Conservation (phyloP, 35 echinoderm and acorn worm species). For the Ophiothrix spiculata region DNA sequence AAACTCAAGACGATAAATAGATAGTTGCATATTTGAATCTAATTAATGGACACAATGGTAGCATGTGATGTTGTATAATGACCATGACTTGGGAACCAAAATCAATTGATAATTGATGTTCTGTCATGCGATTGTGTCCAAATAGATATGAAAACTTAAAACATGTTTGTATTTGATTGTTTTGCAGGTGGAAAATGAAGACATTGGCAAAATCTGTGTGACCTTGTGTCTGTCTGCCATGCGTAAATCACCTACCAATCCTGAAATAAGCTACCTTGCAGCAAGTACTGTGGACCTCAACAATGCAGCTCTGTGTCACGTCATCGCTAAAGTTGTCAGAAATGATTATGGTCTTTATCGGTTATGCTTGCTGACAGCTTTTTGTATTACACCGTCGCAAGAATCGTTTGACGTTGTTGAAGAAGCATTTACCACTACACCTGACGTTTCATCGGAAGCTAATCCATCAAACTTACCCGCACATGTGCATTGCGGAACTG, state of each 20-base stretch:
- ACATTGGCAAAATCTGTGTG: not conserved
- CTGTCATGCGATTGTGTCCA: not conserved
- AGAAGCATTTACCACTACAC: not conserved
- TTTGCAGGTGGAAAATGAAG: not conserved
- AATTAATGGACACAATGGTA: not conserved
- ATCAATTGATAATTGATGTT: too few species aligned
- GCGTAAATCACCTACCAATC: conserved; percentile 3
- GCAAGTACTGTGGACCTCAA: conserved; percentile 18
- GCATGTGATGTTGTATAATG: not conserved
- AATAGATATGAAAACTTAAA: not conserved
- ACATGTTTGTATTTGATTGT: not conserved
- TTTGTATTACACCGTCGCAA: conserved; percentile 20
- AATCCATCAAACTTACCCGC: not conserved
- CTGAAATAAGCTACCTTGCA: conserved; percentile 1
- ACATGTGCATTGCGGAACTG: not conserved
- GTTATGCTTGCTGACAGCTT: conserved; percentile 27
- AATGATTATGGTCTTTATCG: not conserved
- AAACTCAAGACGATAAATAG: too few species aligned
- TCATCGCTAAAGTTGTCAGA: not conserved
- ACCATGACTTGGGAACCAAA: not conserved
- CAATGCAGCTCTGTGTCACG: conserved; percentile 21
- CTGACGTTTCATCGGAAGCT: not conserved
- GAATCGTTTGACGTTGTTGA: not conserved
- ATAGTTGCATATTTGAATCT: not conserved
- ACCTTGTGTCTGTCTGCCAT: conserved; percentile 9